These are phyloP conservation scores for Cepphus grylle DNA, from an alignment of 2,113 vertebrate genomes.

Conservation along the genomic window DNA sequence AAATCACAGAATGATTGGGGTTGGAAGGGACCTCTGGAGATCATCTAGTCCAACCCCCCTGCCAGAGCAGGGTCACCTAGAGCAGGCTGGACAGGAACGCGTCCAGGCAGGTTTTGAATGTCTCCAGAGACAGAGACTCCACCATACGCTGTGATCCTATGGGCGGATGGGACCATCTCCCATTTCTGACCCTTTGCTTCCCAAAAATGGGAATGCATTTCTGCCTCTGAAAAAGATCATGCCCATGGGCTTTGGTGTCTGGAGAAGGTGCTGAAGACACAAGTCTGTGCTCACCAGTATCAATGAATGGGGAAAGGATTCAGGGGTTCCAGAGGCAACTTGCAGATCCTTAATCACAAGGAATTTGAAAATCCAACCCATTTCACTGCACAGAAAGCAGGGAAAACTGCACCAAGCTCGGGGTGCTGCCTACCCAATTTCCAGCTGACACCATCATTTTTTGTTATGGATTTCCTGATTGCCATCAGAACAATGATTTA, in stretches of 20 bases:
- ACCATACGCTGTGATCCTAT: background rate
- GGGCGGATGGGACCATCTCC: fast-evolving
- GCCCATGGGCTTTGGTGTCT: background rate
- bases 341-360: background rate
- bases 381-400: background rate
- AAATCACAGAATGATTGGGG: no score
- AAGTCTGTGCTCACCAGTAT: background rate
- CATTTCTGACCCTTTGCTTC: background rate
- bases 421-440: fast-evolving
- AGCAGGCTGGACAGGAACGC: no score
- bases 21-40: no score
- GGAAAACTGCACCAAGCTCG: background rate
- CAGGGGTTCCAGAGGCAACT: background rate
- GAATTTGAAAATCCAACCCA: background rate
- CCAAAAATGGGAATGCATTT: background rate
- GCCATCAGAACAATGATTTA: background rate
- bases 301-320: background rate
- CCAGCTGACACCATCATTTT: background rate
- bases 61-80: no score
- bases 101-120: no score
- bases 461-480: background rate
- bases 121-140: no score
- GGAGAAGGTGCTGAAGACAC: background rate
- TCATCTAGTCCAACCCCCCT: no score
- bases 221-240: background rate